Base-by-base conservation (phyloP, 1,140 invertebrate species). In the Drosophila sp. region DNA sequence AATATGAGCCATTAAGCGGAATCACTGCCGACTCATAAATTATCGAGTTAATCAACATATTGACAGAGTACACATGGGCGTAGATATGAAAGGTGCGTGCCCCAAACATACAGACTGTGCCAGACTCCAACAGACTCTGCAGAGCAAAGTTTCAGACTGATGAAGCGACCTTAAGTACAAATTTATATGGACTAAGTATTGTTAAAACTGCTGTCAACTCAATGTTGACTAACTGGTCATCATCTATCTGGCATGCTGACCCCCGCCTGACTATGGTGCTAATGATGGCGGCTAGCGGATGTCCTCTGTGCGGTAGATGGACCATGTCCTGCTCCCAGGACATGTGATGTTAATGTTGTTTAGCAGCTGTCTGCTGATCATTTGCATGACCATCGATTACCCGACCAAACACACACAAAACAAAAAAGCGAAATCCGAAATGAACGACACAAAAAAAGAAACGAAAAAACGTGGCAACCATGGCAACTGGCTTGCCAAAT, bases 31-130 rank as follows among this genome's bases (percentile, higher is more conserved):
- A 73, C 84, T 80, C 85, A 89, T 89, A 89, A 89, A 89, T 89
- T 89, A 90, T 90, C 70, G 66, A 89, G 85, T 84, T 90, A 89
- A 89, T 89, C 84, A 89, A 89, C 77, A 89, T 89, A 89, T 89
- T 89, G 84, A 75, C 65, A 76, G 70, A 76, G 72, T 10, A 3
- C 73, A 72, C 68, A 54, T 56, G 66, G 65, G 66, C 67, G 74
- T 23, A 63, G 40, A 17, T 17, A 17, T 17, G 17, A 17, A 17
- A 17, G 17, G 17, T 17, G 17, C 17, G 17, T 17, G 17, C 17
- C 17, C 17, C 0, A 17, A 17, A 17, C 17, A 17, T 17, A 17
- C 17, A 17, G 17, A 17, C 17, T 17, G 17, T 17, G 17, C 17
- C 17, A 17, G 17, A 17, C 17, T 17, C 17, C 17, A 17, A 17